Evolutionary conservation across 2,888 invertebrate genomes (phyloP).

Genomic region (Tetragnatha montana): DNA sequence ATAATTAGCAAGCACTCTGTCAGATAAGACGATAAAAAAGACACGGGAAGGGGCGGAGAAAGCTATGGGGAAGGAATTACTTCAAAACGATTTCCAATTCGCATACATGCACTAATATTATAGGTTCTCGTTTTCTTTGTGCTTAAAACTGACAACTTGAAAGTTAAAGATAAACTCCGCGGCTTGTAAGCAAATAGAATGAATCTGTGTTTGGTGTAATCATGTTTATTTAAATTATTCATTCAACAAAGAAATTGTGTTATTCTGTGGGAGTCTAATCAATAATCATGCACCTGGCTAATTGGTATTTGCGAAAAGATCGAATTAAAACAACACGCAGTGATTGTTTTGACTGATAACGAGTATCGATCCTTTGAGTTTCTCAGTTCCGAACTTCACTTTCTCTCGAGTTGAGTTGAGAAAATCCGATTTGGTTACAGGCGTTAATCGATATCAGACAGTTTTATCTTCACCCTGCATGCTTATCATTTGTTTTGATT

Average conservation of each 20-base stretch:
- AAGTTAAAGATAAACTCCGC: no score
- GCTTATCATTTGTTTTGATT: no score
- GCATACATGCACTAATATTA: not conserved
- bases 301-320: not conserved
- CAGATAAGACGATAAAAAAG: not conserved
- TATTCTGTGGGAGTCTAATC: not conserved
- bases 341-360: not conserved
- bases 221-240: no score
- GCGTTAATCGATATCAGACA: no score
- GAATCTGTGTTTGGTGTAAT: no score
- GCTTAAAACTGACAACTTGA: no score
- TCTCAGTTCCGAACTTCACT: no score
- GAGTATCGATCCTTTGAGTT: not conserved
- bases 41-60: not conserved
- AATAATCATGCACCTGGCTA: not conserved
- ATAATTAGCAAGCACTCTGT: slow-evolving; percentile 10
- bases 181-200: no score
- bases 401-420: no score
- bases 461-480: no score
- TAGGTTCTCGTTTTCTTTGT: no score
- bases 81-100: not conserved
- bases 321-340: not conserved
- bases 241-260: not conserved
- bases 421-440: no score
- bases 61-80: slow-evolving; percentile 9